phyloP scores from a whole-genome alignment of 2,888 invertebrate genomes.

The Calameuta filiformis region DNA sequence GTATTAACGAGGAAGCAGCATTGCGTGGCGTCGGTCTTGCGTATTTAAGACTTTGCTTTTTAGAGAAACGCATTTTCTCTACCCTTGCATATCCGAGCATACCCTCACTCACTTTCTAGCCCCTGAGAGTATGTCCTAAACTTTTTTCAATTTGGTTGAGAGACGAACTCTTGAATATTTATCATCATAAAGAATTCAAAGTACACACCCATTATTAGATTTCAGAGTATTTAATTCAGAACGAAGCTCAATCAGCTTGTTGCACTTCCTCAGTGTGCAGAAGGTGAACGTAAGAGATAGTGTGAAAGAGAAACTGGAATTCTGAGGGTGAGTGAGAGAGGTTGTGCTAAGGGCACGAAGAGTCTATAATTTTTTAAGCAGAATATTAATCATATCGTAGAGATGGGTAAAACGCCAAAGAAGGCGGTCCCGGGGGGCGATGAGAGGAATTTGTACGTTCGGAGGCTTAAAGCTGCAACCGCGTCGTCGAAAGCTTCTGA shows the following conservation, averaged over 20 bases:
- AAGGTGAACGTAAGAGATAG: conserved; percentile 26
- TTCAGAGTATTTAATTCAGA: not conserved
- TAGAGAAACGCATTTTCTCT: not conserved
- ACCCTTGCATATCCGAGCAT: not conserved
- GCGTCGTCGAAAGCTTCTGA: conserved; percentile 47
- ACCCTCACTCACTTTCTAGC: not conserved
- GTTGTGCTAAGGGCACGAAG: conserved; percentile 4
- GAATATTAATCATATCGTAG: not conserved
- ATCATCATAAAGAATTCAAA: conserved; percentile 6
- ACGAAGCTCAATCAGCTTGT: not conserved
- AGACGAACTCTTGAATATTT: not conserved
- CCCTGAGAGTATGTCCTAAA: not conserved
- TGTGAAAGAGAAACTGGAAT: not conserved
- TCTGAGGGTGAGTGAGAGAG: not conserved
- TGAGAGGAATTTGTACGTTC: conserved; percentile 58
- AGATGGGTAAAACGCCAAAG: conserved; percentile 60
- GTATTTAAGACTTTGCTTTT: not conserved
- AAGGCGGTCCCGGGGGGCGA: conserved; percentile 59
- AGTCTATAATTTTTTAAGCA: not conserved
- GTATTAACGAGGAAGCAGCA: not conserved
- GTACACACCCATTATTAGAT: conserved; percentile 23
- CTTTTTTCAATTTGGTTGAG: not conserved
- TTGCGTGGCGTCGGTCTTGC: not conserved
- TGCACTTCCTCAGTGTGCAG: not conserved
- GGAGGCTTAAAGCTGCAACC: conserved; percentile 53